Base-by-base conservation (phyloP, 2,797 vertebrate species). In the Scolopax bukidnonensis region DNA sequence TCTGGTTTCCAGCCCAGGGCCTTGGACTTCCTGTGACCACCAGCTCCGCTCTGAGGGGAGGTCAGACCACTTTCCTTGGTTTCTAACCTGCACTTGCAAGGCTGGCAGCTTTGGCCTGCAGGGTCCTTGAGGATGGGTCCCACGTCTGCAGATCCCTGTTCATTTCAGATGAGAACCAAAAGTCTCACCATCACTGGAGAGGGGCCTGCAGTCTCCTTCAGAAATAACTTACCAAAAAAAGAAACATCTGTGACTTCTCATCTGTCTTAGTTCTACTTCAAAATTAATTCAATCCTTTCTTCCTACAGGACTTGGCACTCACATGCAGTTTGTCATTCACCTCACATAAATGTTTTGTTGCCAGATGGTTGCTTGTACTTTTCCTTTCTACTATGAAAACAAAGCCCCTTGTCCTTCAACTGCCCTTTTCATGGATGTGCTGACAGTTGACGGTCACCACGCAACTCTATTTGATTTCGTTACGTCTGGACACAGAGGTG, bases 281-380 rank as follows among this genome's bases (percentile, higher is more conserved):
- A 78, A 84, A 73, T 79, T 79, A 6, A 61, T 68, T 81, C 4
- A 4, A 63, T 10, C 5, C 8, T 90, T 92, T 82, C 4, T 12
- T 56, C 30, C 54, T 65, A 27, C 10, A 33, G n/a, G 40, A 73
- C 28, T 65, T 3, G 0, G 61, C 1, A 0, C 7, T 78, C 4
- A 2, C 30, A 30, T 50, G 25, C 45, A 84, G 57, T 50, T 92
- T 84, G 16, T 84, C 7, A 3, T 69, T 92, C 38, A 68, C 8
- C 32, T 81, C 3, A 1, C 12, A 47, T 23, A 67, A 73, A 43
- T 1, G 20, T 40, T 84, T 84, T 79, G 36, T 79, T 27, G 47
- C 32, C 59, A 41, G 18, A 30, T 14, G 48, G 17, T 27, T 81
- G 23, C 6, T 86, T 0, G 0, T 20, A 32, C 7, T 61, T 86